Conservation (phyloP, 2,113 vertebrate species). For the Charina bottae region DNA sequence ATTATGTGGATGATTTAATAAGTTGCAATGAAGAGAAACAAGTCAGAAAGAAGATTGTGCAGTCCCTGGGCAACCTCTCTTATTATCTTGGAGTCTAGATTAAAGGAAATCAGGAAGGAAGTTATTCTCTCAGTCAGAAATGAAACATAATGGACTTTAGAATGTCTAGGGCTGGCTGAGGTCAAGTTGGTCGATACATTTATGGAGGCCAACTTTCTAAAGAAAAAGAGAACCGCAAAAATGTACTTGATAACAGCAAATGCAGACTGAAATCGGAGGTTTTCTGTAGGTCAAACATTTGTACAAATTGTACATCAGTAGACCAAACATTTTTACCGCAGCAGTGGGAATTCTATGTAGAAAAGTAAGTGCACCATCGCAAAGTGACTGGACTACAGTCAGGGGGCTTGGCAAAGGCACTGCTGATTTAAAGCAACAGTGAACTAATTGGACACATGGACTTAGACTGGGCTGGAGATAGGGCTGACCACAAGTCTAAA, state of each 20-base stretch:
- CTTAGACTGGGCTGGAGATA: neutral
- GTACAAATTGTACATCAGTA: no score
- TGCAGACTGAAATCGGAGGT: neutral
- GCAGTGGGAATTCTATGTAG: neutral
- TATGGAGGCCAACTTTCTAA: neutral
- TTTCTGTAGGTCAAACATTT: neutral
- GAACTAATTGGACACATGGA: neutral
- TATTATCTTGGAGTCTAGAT: neutral
- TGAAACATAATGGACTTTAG: neutral
- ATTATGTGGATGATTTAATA: neutral
- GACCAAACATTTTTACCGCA: neutral
- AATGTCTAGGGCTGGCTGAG: neutral
- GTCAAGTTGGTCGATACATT: neutral
- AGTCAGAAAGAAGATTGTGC: neutral
- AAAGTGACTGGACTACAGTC: neutral
- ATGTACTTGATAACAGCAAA: neutral
- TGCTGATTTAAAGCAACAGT: neutral
- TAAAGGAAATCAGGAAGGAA: no score
- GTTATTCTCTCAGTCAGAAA: neutral
- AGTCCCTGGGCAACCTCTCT: neutral
- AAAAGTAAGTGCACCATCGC: neutral
- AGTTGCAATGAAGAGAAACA: neutral
- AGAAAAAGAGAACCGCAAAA: neutral
- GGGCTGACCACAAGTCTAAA: neutral
- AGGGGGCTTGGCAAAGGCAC: neutral